Base-by-base conservation (phyloP, 2,888 invertebrate genomes). In the Ornithoptera alexandrae region DNA sequence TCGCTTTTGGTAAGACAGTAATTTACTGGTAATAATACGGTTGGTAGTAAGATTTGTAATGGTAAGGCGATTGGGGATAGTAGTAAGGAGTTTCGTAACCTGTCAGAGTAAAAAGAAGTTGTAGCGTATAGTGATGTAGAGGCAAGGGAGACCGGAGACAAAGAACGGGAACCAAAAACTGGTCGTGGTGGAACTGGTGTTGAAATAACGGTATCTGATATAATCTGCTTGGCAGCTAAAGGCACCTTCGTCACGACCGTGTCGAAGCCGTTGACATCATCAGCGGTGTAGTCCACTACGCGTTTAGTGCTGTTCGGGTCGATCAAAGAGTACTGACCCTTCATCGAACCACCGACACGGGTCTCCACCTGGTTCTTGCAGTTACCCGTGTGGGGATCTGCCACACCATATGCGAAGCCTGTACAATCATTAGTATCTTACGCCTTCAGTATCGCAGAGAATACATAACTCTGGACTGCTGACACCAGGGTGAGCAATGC, bases 351-450 rank as follows among this genome's bases (percentile, higher is more conserved):
- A 18, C 93, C 93, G 62, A 82, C 81, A 73, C 93, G 91, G 69
- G 87, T 86, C 83, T 94, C 94, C 42, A 84, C 84, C 78, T 93
- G 93, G 81, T 89, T 92, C 83, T 94, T 93, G 84, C 79, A 89
- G 85, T 94, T 94, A 20, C 94, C 94, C 73, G 94, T 94, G 81
- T 86, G 83, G 75, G 91, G 88, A 79, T 94, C 94, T 57, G 93
- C 91, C 39, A 94, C 92, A 71, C 91, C 89, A 80, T 94, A 94
- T 0, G 90, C 80, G 85, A 92, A 94, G 81, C 91, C 91, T 71
- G 84, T 78, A 76, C 82, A 83, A 79, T 89, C 87, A 68, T 78
- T 74, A 84, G 84, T 86, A 65, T 72, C 71, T 39, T 67, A 22
- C 67, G 71, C 58, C 75, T 93, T 87, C 77, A 93, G 93, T 46